phyloP scores from a whole-genome alignment of 2,888 invertebrate species.

The Cynaeus angustus region DNA sequence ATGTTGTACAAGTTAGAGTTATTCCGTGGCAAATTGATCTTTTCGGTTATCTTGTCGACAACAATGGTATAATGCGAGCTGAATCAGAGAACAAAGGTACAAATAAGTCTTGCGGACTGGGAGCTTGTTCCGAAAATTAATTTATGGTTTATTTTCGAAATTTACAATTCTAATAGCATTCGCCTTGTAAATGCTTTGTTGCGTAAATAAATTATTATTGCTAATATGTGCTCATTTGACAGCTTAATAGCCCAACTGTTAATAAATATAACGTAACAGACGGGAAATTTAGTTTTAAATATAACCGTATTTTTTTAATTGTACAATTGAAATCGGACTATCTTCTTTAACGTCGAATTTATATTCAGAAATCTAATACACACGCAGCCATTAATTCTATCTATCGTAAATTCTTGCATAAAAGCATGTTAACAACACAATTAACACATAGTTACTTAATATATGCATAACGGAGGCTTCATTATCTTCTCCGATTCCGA shows the following conservation, averaged over 20 bases:
- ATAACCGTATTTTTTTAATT: conserved; percentile 8
- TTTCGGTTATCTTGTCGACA: too few relatives aligned
- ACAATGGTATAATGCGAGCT: too few relatives aligned
- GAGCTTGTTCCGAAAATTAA: conserved; percentile 19
- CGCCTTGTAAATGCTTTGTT: conserved; percentile 19
- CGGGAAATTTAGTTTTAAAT: not conserved
- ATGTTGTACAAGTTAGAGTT: too few relatives aligned
- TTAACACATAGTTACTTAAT: conserved; percentile 25
- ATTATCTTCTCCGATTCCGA: conserved; percentile 7
- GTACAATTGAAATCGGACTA: not conserved
- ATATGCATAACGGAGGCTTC: conserved; percentile 18
- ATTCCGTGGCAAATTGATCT: too few relatives aligned
- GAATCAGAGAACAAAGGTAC: not conserved
- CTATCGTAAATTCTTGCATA: conserved; percentile 21
- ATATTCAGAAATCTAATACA: not conserved
- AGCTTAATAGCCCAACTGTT: conserved; percentile 9
- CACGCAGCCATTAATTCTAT: not conserved
- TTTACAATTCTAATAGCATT: conserved; percentile 34
- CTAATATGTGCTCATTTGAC: conserved; percentile 29
- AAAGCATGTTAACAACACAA: conserved; percentile 32
- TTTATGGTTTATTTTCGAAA: conserved; percentile 29
- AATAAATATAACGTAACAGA: conserved; percentile 9
- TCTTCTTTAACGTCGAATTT: not conserved
- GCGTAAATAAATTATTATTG: conserved; percentile 36
- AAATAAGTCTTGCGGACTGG: not conserved